Base-by-base conservation (phyloP, 2,797 vertebrate genomes). In the Acanthopagrus latus region DNA sequence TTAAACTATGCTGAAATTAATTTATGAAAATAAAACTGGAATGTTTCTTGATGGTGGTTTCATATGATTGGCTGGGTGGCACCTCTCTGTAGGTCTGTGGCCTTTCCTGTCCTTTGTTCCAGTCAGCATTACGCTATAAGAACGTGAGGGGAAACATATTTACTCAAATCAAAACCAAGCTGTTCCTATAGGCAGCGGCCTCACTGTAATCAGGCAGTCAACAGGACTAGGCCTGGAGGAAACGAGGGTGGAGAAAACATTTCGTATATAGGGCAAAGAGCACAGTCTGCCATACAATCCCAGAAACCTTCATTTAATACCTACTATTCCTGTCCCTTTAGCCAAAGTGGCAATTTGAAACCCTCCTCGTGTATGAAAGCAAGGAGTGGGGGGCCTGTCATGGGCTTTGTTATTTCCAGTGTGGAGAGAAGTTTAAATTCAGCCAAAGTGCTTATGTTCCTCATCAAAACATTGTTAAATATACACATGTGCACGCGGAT, bases 241-340 rank as follows among this genome's bases (percentile, higher is more conserved):
- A 82, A 82, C 58, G 78, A 88, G 90, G 89, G 79, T 83, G 87
- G 86, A 79, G 82, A 41, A 68, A 90, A 89, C 72, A 56, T 33
- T 33, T 33, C 7, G 7, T 84, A 91, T 89, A 91, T 91, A 86
- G 93, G 91, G 76, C 93, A 94, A 92, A 95, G 93, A 92, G 92
- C 92, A 93, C 87, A 92, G 91, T 93, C 89, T 84, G 63, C 79
- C 80, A 93, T 92, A 93, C 91, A 93, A 92, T 88, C 88, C 86
- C 92, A 93, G 81, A 93, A 94, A 92, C 86, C 83, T 91, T 91
- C 86, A 90, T 92, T 90, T 94, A 95, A 94, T 93, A 91, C 82
- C 87, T 90, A 77, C 93, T 95, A 94, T 94, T 94, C 90, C 89
- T 90, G 93, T 91, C 89, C 84, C 87, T 82, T 89, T 80, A 74